These are phyloP conservation scores for Dryobotodes eremita DNA, from an alignment of 2,888 invertebrate species.

Conservation along the genomic window DNA sequence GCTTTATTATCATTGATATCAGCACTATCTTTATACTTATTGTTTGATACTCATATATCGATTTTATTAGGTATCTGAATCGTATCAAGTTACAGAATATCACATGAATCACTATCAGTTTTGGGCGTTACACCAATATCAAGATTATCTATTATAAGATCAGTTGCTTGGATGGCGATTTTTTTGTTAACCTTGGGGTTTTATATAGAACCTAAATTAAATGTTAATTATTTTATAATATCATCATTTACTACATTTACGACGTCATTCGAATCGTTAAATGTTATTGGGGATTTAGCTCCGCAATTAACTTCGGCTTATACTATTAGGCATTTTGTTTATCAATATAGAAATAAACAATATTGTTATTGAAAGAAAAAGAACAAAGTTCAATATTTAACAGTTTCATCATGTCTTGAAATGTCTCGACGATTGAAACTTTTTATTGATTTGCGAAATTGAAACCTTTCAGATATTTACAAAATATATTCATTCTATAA, in stretches of 20 bases:
- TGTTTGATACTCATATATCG: constrained; percentile 29
- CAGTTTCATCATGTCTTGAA: not conserved
- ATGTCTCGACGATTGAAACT: not conserved
- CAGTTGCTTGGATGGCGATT: constrained; percentile 35
- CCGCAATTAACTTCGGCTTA: not conserved
- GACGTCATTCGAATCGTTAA: not conserved
- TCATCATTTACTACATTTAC: constrained; percentile 1
- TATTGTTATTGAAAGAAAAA: not conserved
- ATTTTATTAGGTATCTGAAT: constrained; percentile 20
- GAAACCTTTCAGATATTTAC: not conserved
- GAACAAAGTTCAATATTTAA: not conserved
- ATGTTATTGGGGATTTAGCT: constrained; percentile 25
- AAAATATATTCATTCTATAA: not conserved
- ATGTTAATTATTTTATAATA: constrained; percentile 20
- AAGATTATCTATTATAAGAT: not conserved
- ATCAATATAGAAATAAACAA: not conserved
- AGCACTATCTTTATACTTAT: constrained; percentile 18
- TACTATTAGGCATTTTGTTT: constrained; percentile 2
- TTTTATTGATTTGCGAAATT: not conserved
- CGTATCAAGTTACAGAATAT: constrained; percentile 17
- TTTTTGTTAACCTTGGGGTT: constrained; percentile 32
- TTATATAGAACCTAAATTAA: constrained; percentile 11
- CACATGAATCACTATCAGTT: constrained; percentile 29
- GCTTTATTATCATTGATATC: constrained; percentile 36
- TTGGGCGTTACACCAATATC: constrained; percentile 6